Evolutionary conservation across 2,113 vertebrate genomes (phyloP).

Genomic region (Neomonachus schauinslandi): DNA sequence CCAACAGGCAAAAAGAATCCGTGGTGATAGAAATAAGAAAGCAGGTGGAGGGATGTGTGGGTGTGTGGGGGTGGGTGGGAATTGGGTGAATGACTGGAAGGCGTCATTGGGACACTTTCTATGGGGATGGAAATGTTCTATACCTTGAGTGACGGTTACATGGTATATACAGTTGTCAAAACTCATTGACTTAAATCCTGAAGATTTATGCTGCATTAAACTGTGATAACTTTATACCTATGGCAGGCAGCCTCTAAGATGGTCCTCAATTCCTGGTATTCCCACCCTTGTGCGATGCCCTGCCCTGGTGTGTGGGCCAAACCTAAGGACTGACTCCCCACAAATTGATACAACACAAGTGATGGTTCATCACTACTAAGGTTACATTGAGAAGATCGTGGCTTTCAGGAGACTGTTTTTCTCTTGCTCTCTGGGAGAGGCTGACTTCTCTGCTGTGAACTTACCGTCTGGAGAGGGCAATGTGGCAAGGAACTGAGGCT

Average conservation of each 20-base stretch:
- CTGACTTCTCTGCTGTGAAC: neutral
- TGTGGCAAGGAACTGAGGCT: neutral
- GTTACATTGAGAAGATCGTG: neutral
- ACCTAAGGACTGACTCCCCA: neutral
- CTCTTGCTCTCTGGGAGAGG: neutral
- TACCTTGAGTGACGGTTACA: neutral
- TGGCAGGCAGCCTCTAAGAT: neutral
- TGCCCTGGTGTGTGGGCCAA: neutral
- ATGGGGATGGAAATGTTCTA: neutral
- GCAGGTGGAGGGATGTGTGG: too few species aligned
- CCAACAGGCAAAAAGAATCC: neutral
- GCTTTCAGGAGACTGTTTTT: neutral
- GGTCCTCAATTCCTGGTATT: neutral
- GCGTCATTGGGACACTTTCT: neutral
- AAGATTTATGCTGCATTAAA: neutral
- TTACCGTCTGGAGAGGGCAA: neutral
- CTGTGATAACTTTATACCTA: neutral
- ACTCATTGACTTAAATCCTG: neutral
- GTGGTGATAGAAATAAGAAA: neutral
- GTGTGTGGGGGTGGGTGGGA: too few species aligned
- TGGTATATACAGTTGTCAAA: neutral
- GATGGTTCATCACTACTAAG: neutral
- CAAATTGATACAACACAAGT: neutral
- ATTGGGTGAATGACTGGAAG: neutral
- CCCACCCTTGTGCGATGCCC: neutral